Conservation (phyloP, 2,888 invertebrate genomes). For the Elmis aenea region DNA sequence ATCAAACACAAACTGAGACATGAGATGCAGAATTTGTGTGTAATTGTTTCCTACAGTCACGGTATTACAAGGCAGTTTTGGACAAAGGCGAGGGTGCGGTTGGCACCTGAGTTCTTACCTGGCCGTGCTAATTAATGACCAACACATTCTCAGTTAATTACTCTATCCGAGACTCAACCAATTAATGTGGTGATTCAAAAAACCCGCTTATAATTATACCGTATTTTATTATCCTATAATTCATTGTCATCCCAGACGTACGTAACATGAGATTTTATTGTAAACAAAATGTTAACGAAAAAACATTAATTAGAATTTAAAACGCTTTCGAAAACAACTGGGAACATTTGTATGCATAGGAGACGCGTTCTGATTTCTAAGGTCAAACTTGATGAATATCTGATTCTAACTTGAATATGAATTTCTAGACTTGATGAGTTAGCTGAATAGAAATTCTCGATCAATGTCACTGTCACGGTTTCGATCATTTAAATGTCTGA, state of each 20-base stretch:
- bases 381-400: conserved; percentile 23
- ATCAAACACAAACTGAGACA: conserved; percentile 14
- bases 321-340: conserved; percentile 24
- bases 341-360: conserved; percentile 17
- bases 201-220: conserved; percentile 41
- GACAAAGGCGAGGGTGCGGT: conserved; percentile 31
- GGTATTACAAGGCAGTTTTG: conserved; percentile 31
- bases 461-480: no score
- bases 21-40: conserved; percentile 29
- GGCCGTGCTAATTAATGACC: conserved; percentile 40
- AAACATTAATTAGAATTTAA: conserved; percentile 36
- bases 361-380: conserved; percentile 23
- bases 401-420: conserved; percentile 13
- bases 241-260: conserved; percentile 33
- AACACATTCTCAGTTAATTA: conserved; percentile 43
- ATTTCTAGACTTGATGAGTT: conserved; percentile 7
- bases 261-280: conserved; percentile 38
- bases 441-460: no score
- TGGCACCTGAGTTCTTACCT: conserved; percentile 31
- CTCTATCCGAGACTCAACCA: conserved; percentile 39
- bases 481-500: no score
- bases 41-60: conserved; percentile 29
- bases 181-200: conserved; percentile 43
- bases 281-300: conserved; percentile 41
- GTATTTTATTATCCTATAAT: conserved; percentile 37